These are phyloP conservation scores for Sminthurides aquaticus DNA, from an alignment of 2,888 invertebrate genomes.

Conservation along the genomic window DNA sequence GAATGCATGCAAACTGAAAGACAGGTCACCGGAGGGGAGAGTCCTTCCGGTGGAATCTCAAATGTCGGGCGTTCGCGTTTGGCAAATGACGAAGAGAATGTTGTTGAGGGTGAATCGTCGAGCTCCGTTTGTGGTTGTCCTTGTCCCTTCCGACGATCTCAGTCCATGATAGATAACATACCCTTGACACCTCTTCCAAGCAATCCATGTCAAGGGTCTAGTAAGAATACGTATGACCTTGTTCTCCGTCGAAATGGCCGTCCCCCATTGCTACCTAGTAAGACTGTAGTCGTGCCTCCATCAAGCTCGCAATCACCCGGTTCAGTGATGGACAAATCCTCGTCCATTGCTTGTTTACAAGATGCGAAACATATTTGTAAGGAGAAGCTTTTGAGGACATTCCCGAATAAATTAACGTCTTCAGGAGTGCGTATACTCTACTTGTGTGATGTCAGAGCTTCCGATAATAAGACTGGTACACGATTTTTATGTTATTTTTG, in stretches of 20 bases:
- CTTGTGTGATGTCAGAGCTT: conserved; percentile 34
- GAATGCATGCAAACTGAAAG: conserved; percentile 29
- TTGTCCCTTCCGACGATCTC: conserved; percentile 36
- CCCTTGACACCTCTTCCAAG: conserved; percentile 24
- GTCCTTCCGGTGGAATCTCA: conserved; percentile 6
- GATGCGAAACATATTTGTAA: conserved; percentile 40
- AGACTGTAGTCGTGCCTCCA: conserved; percentile 35
- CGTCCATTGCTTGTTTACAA: conserved; percentile 38
- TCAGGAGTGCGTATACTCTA: conserved; percentile 41
- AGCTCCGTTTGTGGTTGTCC: conserved; percentile 28
- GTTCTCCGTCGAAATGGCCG: conserved; percentile 24
- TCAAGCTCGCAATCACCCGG: conserved; percentile 16
- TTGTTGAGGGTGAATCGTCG: conserved; percentile 8
- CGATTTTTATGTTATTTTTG: conserved; percentile 11
- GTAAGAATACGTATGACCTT: neutral
- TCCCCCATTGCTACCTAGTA: conserved; percentile 39
- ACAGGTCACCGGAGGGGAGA: conserved; percentile 6
- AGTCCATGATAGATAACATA: conserved; percentile 39
- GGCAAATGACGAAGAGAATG: conserved; percentile 11
- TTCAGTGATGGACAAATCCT: conserved; percentile 28
- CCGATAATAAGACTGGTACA: conserved; percentile 39
- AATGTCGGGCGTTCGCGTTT: conserved; percentile 1
- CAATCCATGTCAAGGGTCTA: conserved; percentile 3
- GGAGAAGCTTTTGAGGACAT: conserved; percentile 34
- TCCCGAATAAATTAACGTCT: conserved; percentile 40